A percentile compares a stretch with the other conserved stretches of the same genome.
phyloP scores from a whole-genome alignment of 64 coral and sea anemone genomes.

The Porites lutea region DNA sequence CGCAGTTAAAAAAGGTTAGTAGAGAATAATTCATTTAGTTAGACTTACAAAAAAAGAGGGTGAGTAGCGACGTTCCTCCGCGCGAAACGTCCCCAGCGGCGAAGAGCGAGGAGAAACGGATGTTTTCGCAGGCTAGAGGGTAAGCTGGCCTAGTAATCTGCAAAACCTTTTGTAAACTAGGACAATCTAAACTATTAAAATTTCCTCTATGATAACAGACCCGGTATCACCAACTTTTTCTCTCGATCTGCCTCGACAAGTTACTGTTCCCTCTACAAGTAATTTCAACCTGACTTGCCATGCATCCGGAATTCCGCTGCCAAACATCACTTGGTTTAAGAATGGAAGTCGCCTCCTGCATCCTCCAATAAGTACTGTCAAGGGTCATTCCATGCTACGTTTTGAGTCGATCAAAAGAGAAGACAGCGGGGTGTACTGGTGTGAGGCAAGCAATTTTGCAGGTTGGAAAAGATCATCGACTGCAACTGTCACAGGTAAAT shows the following conservation, averaged over 20 bases:
- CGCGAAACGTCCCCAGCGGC: no score
- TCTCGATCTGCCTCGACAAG: background rate
- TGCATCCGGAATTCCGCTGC: constrained; percentile 41
- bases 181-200: no score
- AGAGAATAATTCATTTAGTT: no score
- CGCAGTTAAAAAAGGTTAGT: no score
- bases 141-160: no score
- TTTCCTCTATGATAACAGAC: no score
- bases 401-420: background rate
- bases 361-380: background rate
- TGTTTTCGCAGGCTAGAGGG: no score
- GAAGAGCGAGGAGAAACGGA: no score
- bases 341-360: background rate
- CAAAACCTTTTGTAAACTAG: no score
- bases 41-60: no score
- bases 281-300: constrained; percentile 27
- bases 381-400: background rate
- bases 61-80: no score
- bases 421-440: constrained; percentile 25
- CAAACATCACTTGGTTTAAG: constrained; percentile 61
- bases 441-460: constrained; percentile 9
- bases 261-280: background rate
- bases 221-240: background rate
- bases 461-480: constrained; percentile 10
- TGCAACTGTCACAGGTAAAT: constrained; percentile 16